Base-by-base conservation (phyloP, 2,888 invertebrate species). In the Eupithecia centaureata region DNA sequence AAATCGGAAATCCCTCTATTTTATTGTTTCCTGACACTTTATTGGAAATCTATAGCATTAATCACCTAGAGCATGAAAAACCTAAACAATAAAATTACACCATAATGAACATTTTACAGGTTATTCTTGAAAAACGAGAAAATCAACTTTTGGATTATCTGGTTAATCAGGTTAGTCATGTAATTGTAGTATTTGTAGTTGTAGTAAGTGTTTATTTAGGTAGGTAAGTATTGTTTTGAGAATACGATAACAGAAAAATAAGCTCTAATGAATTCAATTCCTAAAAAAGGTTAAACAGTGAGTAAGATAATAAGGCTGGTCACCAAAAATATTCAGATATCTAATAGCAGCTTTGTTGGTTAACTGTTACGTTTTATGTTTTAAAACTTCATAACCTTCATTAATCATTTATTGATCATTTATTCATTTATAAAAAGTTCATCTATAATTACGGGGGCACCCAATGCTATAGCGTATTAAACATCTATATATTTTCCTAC, bases 1-100 rank as follows among this genome's bases (percentile, higher is more conserved):
- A 88, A 90, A 89, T 91, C 89, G 92, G 92, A 91, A 92, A 91
- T 91, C 85, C 92, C 91, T 80, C 83, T 76, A 79, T 63, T 87
- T 87, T 13, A 88, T 89, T 85, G 81, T 88, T 88, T 87, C 84
- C 85, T 82, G 79, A 82, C 79, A 86, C 83, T 88, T 90, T 85
- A 86, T 79, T 82, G 82, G 86, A 88, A 90, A 87, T 82, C 73
- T 13, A 63, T 62, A 62, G 65, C 58, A 74, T 75, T 72, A 72
- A 73, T 75, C 60, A 71, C 65, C 60, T 68, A 67, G 54, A 56
- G 47, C 74, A 63, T 75, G 67, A 80, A 79, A 80, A 79, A 80
- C 78, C 82, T 61, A 79, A 61, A 86, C 85, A 87, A 88, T 87
- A 77, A 86, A 88, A 88, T 86, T 86, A 77, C 80, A 76, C 79